Conservation (phyloP, 2,113 vertebrate species). For the Calypte anna region DNA sequence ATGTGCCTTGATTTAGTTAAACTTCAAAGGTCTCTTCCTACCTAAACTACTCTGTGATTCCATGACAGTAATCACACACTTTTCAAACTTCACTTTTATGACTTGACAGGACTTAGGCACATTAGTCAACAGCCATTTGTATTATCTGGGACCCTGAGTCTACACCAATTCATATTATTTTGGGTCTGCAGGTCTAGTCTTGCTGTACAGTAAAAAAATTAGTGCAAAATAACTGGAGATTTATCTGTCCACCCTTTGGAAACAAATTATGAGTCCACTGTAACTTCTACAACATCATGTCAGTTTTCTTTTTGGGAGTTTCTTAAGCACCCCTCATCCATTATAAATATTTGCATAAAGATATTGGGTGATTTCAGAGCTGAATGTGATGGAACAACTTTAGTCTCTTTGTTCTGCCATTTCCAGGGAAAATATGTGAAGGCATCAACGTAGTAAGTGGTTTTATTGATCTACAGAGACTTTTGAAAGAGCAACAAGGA, state of each 20-base stretch:
- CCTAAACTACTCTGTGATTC: background rate
- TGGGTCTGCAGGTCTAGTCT: background rate
- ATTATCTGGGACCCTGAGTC: background rate
- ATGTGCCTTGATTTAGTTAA: background rate
- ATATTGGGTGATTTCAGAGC: background rate
- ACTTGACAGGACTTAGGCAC: background rate
- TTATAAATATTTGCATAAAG: background rate
- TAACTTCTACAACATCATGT: background rate
- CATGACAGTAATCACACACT: background rate
- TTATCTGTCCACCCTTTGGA: background rate
- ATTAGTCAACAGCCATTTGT: background rate
- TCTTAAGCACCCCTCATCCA: background rate
- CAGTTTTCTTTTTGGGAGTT: background rate
- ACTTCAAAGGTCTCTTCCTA: background rate
- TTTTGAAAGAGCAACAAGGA: background rate
- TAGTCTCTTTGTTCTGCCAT: background rate
- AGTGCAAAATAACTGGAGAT: background rate
- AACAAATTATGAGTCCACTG: background rate
- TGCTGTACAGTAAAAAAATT: background rate
- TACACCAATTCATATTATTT: background rate
- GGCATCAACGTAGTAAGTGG: constrained; percentile 5
- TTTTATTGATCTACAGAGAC: constrained; percentile 38
- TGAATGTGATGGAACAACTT: background rate
- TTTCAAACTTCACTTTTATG: background rate
- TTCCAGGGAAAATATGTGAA: background rate